phyloP scores from a whole-genome alignment of 2,113 vertebrate species.

The Neofelis nebulosa region DNA sequence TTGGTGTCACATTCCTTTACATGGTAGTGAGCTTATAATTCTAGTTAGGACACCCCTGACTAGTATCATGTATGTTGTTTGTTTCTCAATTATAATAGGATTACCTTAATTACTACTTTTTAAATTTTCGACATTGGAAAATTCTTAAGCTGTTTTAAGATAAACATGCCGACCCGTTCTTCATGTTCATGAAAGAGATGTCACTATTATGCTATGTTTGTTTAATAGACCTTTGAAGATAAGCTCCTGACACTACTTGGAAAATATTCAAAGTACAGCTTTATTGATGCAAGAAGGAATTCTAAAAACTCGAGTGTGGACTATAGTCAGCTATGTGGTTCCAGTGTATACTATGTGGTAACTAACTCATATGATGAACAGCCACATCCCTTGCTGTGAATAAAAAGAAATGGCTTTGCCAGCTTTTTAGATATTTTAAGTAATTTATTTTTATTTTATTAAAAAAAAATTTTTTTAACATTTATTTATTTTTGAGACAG shows the following conservation, averaged over 20 bases:
- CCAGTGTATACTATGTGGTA: neutral
- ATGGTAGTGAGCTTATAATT: neutral
- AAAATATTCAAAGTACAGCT: slow-evolving; percentile 29
- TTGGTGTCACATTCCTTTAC: neutral
- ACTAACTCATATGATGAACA: neutral
- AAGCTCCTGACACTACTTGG: slow-evolving; percentile 4
- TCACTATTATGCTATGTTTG: neutral
- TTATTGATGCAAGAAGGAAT: slow-evolving; percentile 48
- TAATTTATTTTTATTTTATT: neutral
- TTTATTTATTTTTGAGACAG: no score
- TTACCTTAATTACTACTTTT: neutral
- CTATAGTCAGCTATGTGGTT: neutral
- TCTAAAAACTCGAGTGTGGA: neutral
- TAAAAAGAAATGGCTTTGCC: neutral
- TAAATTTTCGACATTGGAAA: neutral
- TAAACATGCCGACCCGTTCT: neutral
- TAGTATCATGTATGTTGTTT: neutral
- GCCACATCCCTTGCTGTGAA: neutral
- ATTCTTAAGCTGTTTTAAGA: neutral
- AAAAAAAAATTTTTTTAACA: no score
- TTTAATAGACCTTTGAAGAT: neutral
- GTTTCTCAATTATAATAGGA: neutral
- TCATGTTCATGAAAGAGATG: neutral
- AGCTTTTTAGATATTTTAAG: neutral
- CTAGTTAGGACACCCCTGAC: neutral